Percentiles rank a stretch among this genome's conserved stretches.
Conservation (phyloP, 1,140 invertebrate species). For the Panagrolaimus sp. region DNA sequence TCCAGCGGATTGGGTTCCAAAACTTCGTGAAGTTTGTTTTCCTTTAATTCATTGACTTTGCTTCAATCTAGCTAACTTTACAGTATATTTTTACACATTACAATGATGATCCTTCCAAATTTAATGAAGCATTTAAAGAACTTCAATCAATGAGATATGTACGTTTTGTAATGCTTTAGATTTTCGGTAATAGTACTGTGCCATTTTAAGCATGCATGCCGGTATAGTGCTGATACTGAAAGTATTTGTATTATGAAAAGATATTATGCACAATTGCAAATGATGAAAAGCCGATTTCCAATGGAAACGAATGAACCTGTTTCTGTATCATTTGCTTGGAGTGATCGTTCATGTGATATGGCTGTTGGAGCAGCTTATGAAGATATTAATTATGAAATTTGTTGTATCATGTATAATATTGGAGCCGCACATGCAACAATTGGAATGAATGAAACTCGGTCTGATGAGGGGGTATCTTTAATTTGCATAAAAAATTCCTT, state of each 20-base stretch:
- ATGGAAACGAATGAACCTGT: constrained; percentile 74
- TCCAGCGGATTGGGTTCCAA: constrained; percentile 26
- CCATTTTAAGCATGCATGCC: constrained; percentile 66
- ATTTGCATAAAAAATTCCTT: constrained; percentile 13
- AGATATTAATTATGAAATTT: constrained; percentile 85
- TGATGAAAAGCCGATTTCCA: constrained; percentile 84
- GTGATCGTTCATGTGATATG: constrained; percentile 71
- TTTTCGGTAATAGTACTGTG: constrained; percentile 3
- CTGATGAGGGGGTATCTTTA: constrained; percentile 41
- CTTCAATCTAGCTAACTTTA: constrained; percentile 37
- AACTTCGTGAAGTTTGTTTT: constrained; percentile 30
- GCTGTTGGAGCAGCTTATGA: constrained; percentile 54
- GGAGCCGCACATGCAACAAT: constrained; percentile 83
- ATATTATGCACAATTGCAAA: constrained; percentile 89
- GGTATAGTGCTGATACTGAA: constrained; percentile 73
- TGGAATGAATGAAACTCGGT: constrained; percentile 71
- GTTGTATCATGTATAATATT: constrained; percentile 86
- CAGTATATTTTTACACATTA: constrained; percentile 87
- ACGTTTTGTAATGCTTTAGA: constrained; percentile 23
- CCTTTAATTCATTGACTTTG: constrained; percentile 7
- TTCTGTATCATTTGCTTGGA: constrained; percentile 77
- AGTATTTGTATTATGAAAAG: constrained; percentile 78
- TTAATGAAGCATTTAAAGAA: constrained; percentile 79
- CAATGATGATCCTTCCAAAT: constrained; percentile 83
- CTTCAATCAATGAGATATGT: constrained; percentile 76